phyloP scores from a whole-genome alignment of 2,113 vertebrate genomes.

The Ailurus styani region DNA sequence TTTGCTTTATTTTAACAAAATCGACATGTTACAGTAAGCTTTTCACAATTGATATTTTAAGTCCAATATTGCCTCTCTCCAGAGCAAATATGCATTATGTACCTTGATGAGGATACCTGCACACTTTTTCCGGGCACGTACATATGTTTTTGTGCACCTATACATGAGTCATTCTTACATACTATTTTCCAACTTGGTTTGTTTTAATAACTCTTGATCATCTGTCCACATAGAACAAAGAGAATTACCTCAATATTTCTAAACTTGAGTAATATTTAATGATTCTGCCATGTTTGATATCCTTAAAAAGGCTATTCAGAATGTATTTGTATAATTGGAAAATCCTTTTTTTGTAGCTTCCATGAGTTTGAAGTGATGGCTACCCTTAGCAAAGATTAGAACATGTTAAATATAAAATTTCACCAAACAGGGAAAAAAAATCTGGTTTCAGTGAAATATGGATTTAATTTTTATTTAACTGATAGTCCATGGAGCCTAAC shows the following conservation, averaged over 20 bases:
- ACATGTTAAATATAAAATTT: neutral
- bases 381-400: neutral
- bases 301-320: neutral
- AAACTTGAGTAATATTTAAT: neutral
- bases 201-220: neutral
- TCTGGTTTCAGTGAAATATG: neutral
- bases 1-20: neutral
- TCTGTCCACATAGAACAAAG: neutral
- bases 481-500: neutral
- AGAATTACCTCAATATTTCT: neutral
- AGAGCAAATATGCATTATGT: neutral
- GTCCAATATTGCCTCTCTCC: neutral
- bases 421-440: neutral
- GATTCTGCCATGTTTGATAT: neutral
- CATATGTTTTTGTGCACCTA: neutral
- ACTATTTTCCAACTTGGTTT: neutral
- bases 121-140: neutral
- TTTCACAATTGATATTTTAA: neutral
- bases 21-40: neutral
- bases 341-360: neutral
- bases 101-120: neutral
- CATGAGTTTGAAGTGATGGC: neutral
- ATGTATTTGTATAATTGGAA: constrained; percentile 6
- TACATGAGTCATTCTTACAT: neutral
- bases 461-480: neutral